phyloP scores from a whole-genome alignment of 2,113 vertebrate genomes.

The Diphyllodes magnificus region DNA sequence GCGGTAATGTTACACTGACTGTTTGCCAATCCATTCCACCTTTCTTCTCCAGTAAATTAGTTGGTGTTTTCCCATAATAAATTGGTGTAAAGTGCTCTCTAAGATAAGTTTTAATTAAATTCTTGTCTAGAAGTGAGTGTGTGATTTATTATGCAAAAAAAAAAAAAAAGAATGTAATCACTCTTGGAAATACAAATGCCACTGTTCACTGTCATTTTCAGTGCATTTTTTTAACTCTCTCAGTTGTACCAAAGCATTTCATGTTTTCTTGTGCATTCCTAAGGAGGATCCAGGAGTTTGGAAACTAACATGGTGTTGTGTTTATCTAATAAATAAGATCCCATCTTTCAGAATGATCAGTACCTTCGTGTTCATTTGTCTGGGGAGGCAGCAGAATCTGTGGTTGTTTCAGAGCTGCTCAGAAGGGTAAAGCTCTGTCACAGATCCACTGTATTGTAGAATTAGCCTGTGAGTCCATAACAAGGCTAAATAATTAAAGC shows the following conservation, averaged over 20 bases:
- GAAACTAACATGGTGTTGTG: neutral
- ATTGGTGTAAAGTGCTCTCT: slow-evolving; percentile 54
- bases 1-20: slow-evolving; percentile 43
- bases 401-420: neutral
- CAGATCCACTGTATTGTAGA: neutral
- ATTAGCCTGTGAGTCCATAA: neutral
- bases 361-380: neutral
- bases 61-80: slow-evolving; percentile 59
- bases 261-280: neutral
- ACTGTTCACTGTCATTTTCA: neutral
- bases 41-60: slow-evolving; percentile 60
- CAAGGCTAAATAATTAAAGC: neutral
- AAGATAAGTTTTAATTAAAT: slow-evolving; percentile 67
- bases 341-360: neutral
- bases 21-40: slow-evolving; percentile 55
- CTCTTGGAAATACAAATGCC: neutral
- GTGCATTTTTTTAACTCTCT: neutral
- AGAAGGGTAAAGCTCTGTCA: neutral
- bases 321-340: neutral
- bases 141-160: slow-evolving; percentile 37
- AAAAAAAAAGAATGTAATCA: neutral
- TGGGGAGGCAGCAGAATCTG: neutral
- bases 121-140: neutral
- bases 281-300: neutral
- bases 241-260: neutral